A percentile compares a stretch with the other conserved stretches of the same genome.
phyloP scores from a whole-genome alignment of 2,113 vertebrate species.

The Hippocampus barbouri region DNA sequence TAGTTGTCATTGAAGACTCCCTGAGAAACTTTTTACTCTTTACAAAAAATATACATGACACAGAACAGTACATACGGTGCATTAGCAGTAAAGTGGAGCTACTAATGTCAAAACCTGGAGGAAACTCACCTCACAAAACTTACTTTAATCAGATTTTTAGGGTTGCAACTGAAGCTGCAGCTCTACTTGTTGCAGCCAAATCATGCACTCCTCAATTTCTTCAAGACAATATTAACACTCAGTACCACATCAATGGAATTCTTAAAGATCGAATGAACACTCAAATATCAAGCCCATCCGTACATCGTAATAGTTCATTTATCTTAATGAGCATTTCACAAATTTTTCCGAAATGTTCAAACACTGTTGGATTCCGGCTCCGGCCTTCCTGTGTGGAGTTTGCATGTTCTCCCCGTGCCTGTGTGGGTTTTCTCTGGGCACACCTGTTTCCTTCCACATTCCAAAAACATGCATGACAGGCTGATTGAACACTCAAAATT shows the following conservation, averaged over 20 bases:
- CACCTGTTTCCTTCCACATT: too few species aligned
- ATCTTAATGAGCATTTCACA: neutral
- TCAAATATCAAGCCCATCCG: neutral
- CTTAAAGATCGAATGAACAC: neutral
- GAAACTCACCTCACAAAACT: too few species aligned
- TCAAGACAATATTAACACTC: neutral
- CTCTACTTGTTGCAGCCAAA: neutral
- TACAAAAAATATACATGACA: neutral
- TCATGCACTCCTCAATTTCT: neutral
- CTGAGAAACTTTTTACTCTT: neutral
- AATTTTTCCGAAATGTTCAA: neutral
- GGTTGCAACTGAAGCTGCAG: neutral
- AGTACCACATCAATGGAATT: neutral
- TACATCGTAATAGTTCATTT: neutral
- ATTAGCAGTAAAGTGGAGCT: neutral
- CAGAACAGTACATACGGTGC: neutral
- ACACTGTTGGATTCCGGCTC: too few species aligned
- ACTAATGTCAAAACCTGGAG: neutral
- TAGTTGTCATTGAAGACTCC: neutral
- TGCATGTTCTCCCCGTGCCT: too few species aligned
- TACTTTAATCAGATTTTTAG: too few species aligned
- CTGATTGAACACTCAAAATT: too few species aligned
- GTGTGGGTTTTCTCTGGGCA: too few species aligned
- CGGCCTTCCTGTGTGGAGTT: too few species aligned
- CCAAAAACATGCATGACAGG: too few species aligned